A percentile compares a stretch with the other conserved stretches of the same genome.
phyloP scores from a whole-genome alignment of 1,140 invertebrate species.

The Pemphigus obesinymphae region DNA sequence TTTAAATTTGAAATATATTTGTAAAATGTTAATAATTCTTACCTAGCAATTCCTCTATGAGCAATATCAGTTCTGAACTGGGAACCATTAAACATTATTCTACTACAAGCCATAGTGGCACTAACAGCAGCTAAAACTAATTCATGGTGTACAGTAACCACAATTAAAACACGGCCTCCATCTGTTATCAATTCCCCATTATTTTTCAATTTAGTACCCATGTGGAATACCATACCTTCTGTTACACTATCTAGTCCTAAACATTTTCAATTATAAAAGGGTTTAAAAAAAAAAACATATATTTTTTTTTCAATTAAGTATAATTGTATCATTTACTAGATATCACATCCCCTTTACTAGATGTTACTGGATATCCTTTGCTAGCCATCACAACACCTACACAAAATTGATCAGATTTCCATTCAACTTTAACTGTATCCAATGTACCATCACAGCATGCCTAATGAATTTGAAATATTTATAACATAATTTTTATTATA shows the following conservation, averaged over 20 bases:
- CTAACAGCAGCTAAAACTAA: conserved; percentile 67
- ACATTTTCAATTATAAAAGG: conserved; percentile 24
- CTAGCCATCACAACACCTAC: conserved; percentile 91
- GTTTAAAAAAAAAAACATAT: not conserved
- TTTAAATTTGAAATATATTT: not conserved
- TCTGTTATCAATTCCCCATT: conserved; percentile 73
- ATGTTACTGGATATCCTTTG: conserved; percentile 83
- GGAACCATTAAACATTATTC: conserved; percentile 75
- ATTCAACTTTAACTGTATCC: conserved; percentile 58
- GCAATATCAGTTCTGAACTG: conserved; percentile 89
- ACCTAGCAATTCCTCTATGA: conserved; percentile 77
- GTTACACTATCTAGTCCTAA: conserved; percentile 49
- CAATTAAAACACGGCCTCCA: conserved; percentile 86
- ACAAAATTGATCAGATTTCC: conserved; percentile 65
- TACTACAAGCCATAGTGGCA: conserved; percentile 63
- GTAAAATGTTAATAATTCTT: too few relatives aligned
- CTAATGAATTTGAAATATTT: conserved; percentile 47
- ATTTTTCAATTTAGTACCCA: conserved; percentile 58
- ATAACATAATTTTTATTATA: conserved; percentile 20
- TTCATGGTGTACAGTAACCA: conserved; percentile 63
- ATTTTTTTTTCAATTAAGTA: not conserved
- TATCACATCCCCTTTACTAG: conserved; percentile 81
- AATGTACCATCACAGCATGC: conserved; percentile 74
- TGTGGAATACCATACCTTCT: conserved; percentile 63
- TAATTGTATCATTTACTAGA: conserved; percentile 58